These are phyloP conservation scores for Phoenicopterus ruber DNA, from an alignment of 2,113 vertebrate genomes.

Conservation along the genomic window DNA sequence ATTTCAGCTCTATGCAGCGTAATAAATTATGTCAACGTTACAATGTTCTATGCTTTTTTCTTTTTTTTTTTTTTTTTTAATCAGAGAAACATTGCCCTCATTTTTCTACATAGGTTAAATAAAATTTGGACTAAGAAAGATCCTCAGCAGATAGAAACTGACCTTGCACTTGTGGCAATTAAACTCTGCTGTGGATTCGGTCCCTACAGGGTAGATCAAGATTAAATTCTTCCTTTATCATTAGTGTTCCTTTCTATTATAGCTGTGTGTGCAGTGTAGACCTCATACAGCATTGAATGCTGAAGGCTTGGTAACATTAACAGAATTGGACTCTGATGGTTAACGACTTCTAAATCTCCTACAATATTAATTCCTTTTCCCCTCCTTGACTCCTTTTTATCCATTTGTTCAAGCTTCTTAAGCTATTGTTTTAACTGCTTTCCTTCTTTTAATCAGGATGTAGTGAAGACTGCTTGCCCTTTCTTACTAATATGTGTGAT, in stretches of 20 bases:
- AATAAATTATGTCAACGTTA: background rate
- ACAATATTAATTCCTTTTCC: background rate
- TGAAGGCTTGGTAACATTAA: background rate
- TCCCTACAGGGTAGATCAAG: background rate
- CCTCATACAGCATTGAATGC: background rate
- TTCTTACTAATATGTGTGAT: background rate
- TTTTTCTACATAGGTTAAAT: background rate
- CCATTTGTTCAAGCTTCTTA: background rate
- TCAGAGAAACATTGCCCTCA: background rate
- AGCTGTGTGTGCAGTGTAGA: background rate
- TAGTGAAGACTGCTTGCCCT: background rate
- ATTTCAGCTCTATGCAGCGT: background rate
- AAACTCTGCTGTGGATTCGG: background rate
- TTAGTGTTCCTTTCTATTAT: background rate
- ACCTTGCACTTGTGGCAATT: background rate
- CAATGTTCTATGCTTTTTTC: background rate
- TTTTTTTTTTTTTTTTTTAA: background rate
- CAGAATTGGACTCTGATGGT: background rate
- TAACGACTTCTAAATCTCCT: background rate
- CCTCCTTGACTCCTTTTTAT: background rate
- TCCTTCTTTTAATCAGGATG: background rate
- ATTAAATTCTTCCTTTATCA: conserved; percentile 16
- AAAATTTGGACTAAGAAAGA: background rate
- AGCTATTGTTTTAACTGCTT: background rate
- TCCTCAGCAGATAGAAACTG: background rate